Evolutionary conservation across 64 coral and sea anemone species (phyloP), one percentile per base, ranked within the genome.

Genomic region (Astreopora myriophthalma): DNA sequence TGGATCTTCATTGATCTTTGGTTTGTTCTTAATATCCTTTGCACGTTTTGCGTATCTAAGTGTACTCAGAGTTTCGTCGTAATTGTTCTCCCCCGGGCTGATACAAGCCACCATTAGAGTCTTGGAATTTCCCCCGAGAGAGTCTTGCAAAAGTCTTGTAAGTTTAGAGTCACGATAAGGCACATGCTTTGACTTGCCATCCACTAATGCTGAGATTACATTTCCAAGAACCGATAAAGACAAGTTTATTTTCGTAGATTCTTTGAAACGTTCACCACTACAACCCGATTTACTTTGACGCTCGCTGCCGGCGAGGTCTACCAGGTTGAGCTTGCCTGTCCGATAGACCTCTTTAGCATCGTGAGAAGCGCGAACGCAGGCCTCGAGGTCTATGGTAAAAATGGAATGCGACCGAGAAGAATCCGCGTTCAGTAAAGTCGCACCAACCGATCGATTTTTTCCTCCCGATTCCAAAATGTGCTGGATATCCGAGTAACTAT

Each of bases 121-220:
- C 32, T 65, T 94, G 39, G 96, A 97, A 34, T 94, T 97, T 8
- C 95, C 95, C 2, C 95, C 95, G 13, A 97, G 61, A 7, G 96
- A 98, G 31, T 98, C 96, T 34, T 98, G 96, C 34, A 98, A 60
- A 37, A 94, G 57, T n/a, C 96, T 74, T 31, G 95, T 97, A 26
- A 97, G 95, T 71, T 97, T 97, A 26, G 95, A 97, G 95, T 97
- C 95, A 6, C 95, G 93, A 69, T 97, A 97, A 11, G 95, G 95
- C 36, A 94, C 74, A 19, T 98, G 89, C 37, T 94, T 98, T 2
- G 81, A 80, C 19, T 89, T 98, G 27, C 96, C 76, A 22, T 98
- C 96, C 23, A 98, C 96, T 24, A 98, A 57, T 0, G 96, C 86
- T 1, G 96, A 98, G 48, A 98, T 98, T 11, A 94, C 92, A 71